Evolutionary conservation across 2,888 invertebrate genomes (phyloP).

Genomic region (Rutpela maculata): DNA sequence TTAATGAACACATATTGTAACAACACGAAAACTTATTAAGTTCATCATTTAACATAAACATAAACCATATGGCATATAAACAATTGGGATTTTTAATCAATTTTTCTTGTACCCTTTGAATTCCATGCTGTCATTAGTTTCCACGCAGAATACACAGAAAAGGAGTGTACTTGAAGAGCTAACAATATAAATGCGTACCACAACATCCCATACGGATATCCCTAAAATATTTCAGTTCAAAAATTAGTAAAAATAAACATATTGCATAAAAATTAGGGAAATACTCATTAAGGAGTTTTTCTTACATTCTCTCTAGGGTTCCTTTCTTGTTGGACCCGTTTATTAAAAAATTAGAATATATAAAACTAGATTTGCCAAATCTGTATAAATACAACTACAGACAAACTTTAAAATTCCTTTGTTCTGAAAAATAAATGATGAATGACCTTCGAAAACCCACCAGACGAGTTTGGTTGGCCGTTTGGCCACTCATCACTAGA

Average conservation of each 20-base stretch:
- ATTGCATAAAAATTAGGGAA: too few relatives aligned
- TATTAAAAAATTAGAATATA: too few relatives aligned
- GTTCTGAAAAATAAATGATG: too few relatives aligned
- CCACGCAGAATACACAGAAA: constrained; percentile 90
- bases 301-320: too few relatives aligned
- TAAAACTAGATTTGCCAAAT: too few relatives aligned
- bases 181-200: constrained; percentile 94
- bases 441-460: too few relatives aligned
- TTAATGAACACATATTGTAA: constrained; percentile 26
- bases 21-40: constrained; percentile 16
- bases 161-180: constrained; percentile 91
- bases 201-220: constrained; percentile 91
- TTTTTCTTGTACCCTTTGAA: constrained; percentile 83
- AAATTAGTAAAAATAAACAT: neutral
- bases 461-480: too few relatives aligned
- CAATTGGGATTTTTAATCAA: constrained; percentile 76
- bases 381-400: too few relatives aligned
- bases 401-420: too few relatives aligned
- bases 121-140: constrained; percentile 90
- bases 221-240: constrained; percentile 76
- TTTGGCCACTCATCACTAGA: too few relatives aligned
- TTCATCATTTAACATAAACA: constrained; percentile 24
- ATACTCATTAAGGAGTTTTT: too few relatives aligned
- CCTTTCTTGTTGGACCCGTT: too few relatives aligned
- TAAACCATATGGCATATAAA: neutral